Evolutionary conservation across 2,797 vertebrate genomes (phyloP), one percentile per base, ranked within the genome.

Genomic region (Setipinna tenuifilis): DNA sequence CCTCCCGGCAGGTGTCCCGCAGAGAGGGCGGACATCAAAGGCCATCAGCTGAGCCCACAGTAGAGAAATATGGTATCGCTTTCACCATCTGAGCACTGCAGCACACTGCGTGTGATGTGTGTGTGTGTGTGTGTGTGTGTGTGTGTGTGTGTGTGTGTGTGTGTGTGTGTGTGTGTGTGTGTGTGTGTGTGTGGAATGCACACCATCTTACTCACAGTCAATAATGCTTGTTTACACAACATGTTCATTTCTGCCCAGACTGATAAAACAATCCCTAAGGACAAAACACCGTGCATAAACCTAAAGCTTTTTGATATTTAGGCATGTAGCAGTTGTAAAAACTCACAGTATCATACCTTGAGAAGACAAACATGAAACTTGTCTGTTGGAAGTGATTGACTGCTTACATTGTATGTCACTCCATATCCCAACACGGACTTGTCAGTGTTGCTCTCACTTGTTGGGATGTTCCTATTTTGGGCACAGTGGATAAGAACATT

Each of bases 11-110:
- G 88, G 90, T 78, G 58, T 85, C 61, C 83, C 50, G 68, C 75
- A 25, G 83, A 71, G 86, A 83, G 86, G 71, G 84, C 35, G n/a
- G 62, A 89, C 89, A 88, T 91, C 90, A 91, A 91, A 91, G 85
- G 50, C 71, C 83, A 59, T 62, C 31, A 9, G 54, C 86, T 82
- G 87, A 48, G 44, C 19, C 46, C 86, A 71, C 80, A 83, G 31
- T 84, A 65, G 83, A 87, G 84, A 86, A 83, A 71, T 82, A 85
- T 81, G 80, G 61, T 82, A 68, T 65, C 86, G 82, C 75, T 82
- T 85, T 75, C 80, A 71, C 87, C 87, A 88, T 88, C 88, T 88
- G 88, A 90, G 58, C 19, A 9, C 48, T 31, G 81, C 57, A 85
- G 44, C 68, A 82, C 71, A 59, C n/a, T 50, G 28, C 6, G 54